Evolutionary conservation across 2,113 vertebrate genomes (phyloP), one percentile per base, ranked within the genome.

Genomic region (Rutilus rutilus): DNA sequence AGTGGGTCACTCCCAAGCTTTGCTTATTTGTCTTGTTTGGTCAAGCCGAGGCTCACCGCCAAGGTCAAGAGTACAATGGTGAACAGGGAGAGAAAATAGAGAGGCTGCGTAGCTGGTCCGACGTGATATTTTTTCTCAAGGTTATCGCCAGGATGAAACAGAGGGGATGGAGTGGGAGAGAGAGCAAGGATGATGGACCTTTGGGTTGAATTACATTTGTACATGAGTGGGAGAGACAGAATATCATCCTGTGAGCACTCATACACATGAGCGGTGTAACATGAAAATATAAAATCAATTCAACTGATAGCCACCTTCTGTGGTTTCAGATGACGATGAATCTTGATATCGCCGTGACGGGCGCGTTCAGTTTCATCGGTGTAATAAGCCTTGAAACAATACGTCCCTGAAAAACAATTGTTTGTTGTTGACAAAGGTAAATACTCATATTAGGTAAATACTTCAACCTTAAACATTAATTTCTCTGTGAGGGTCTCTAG

Each of bases 191-290:
- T 85, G 84, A 90, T 77, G 62, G 69, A 86, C 57, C 79, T 87
- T 74, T 75, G 78, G 82, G 74, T 90, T 88, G 71, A 86, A 86
- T 88, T 90, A 88, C 88, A 85, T 67, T 84, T 71, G 19, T 87
- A 85, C 52, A 71, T 57, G 59, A 86, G 42, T 62, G 54, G 75
- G 52, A 64, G 73, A 79, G 67, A 81, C 81, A 80, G 67, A 78
- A 54, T 86, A 83, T 86, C 60, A 80, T 86, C 65, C 60, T 71
- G 33, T 45, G 71, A 64, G 59, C 64, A 39, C 23, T 81, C 36
- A 59, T 82, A 86, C 67, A 86, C 64, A 86, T 54, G 65, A 88
- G 65, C 36, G 65, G 60, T 42, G 82, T 59, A 84, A 81, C 69
- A 69, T 65, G 60, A 84, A 84, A 85, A 77, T 60, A 85, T 86